Evolutionary conservation across 2,113 vertebrate genomes (phyloP), one percentile per base, ranked within the genome.

Genomic region (Malurus melanocephalus): DNA sequence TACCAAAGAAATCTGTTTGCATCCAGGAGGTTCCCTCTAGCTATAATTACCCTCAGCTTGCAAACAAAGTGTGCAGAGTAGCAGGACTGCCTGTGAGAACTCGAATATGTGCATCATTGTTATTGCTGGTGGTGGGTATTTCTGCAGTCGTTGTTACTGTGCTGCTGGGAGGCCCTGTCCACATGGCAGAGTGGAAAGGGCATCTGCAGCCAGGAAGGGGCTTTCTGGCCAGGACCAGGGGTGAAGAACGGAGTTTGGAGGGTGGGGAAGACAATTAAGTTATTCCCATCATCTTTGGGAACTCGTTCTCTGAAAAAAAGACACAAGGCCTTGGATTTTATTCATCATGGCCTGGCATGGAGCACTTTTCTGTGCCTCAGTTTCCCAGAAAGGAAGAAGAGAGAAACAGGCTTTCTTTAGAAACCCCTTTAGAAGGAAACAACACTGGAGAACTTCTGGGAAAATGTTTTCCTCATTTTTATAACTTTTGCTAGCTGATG

Each of bases 11-110:
- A 79, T 93, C 40, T 64, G 23, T 76, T 93, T 84, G 60, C 60
- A 71, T 67, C 80, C 62, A 45, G 80, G 88, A 85, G 56, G 43
- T 88, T 88, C 80, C 73, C 84, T 87, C 16, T 4, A 90, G 83
- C 55, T 76, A 9, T 88, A 81, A 86, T 88, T 91, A 57, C 77
- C 73, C 73, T 89, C 69, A 65, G 73, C 69, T 91, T 73, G 42
- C 83, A 93, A 91, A 89, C 46, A 52, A 88, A 90, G 67, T 76
- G 51, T 49, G 28, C 46, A 76, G 80, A 88, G 40, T 61, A 79
- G 55, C 38, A 69, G 74, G 24, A 51, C 38, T 3, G 11, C 62
- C 77, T 68, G 26, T 0, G 5, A 88, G 67, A 80, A 67, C 46
- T 88, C 56, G 72, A 77, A 30, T 79, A 43, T 24, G 43, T 90